A percentile compares a stretch with the other conserved stretches of the same genome.
phyloP scores from a whole-genome alignment of 2,113 vertebrate genomes.

The Ondatra zibethicus region DNA sequence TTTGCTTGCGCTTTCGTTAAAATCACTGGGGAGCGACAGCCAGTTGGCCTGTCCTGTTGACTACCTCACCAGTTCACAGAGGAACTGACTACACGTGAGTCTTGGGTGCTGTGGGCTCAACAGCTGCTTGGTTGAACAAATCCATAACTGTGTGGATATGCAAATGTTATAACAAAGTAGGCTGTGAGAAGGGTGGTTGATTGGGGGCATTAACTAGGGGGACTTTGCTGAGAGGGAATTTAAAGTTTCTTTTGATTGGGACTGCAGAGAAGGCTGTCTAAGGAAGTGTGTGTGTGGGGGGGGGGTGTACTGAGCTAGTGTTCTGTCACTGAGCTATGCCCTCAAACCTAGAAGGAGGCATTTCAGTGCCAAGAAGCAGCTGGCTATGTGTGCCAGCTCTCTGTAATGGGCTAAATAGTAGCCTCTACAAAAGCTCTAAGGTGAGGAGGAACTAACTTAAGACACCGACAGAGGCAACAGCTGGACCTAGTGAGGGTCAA shows the following conservation, averaged over 20 bases:
- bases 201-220: neutral
- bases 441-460: neutral
- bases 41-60: neutral
- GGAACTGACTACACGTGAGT: neutral
- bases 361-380: neutral
- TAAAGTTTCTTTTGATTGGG: neutral
- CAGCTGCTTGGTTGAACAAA: conserved; percentile 19
- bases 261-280: neutral
- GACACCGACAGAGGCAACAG: neutral
- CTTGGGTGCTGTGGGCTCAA: neutral
- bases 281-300: neutral
- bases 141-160: conserved; percentile 1
- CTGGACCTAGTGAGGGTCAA: neutral
- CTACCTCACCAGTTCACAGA: neutral
- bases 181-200: neutral
- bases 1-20: neutral
- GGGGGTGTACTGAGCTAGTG: too few relatives aligned
- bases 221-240: neutral
- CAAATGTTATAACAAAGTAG: neutral
- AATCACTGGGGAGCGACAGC: neutral
- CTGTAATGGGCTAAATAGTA: neutral
- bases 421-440: conserved; percentile 6
- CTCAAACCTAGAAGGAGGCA: neutral
- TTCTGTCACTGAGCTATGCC: neutral
- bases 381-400: neutral